Evolutionary conservation across 1,140 invertebrate species (phyloP).

Genomic region (Drosophila littoralis): DNA sequence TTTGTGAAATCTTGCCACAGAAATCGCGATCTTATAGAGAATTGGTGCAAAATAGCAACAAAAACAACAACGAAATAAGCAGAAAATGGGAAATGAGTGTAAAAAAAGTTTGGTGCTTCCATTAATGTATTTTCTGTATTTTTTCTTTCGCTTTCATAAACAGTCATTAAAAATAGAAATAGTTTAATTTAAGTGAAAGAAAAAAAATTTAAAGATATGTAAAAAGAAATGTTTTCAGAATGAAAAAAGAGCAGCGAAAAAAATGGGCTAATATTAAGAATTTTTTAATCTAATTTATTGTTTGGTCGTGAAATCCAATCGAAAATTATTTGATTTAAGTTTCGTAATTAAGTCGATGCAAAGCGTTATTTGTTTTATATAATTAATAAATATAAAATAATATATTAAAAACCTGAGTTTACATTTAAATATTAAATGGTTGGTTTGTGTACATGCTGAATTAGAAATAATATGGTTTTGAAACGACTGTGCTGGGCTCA

Average conservation of each 20-base stretch:
- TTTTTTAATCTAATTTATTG: conserved; percentile 71
- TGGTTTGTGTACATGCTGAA: no score
- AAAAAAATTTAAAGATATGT: conserved; percentile 14
- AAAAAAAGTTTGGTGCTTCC: conserved; percentile 71
- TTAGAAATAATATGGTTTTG: no score
- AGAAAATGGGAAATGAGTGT: conserved; percentile 6
- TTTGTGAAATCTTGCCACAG: conserved; percentile 79
- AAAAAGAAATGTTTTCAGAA: conserved; percentile 41
- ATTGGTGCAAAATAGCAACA: conserved; percentile 55
- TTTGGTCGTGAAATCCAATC: conserved; percentile 62
- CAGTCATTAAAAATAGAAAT: conserved; percentile 77
- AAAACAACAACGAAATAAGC: conserved; percentile 12
- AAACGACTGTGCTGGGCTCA: no score
- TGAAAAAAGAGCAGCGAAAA: conserved; percentile 30
- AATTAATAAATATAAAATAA: conserved; percentile 35
- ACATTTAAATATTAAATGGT: no score
- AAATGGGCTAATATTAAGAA: conserved; percentile 55
- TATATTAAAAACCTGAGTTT: not conserved
- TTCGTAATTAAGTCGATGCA: conserved; percentile 42
- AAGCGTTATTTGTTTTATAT: conserved; percentile 31
- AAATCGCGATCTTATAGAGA: conserved; percentile 56
- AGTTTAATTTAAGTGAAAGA: conserved; percentile 76
- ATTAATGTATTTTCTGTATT: conserved; percentile 34
- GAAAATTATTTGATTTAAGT: conserved; percentile 68
- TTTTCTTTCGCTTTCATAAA: conserved; percentile 72